Evolutionary conservation across 2,888 invertebrate species (phyloP), one percentile per base, ranked within the genome.

Genomic region (Hirudinaria manillensis): DNA sequence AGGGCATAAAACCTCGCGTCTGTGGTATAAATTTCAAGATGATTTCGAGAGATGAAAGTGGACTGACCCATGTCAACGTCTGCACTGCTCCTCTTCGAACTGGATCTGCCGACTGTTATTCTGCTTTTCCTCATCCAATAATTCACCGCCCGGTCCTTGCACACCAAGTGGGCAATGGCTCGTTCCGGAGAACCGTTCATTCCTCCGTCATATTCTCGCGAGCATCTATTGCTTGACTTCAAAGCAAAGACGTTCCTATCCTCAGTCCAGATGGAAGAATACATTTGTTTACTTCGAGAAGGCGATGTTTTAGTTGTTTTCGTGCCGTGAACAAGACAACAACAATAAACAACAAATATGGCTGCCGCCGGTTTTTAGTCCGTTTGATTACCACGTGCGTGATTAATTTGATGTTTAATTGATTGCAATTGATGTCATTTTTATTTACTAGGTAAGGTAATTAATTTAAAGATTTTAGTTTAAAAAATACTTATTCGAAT

Each of bases 11-110:
- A 97, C 87, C 92, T 91, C 27, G 83, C 82, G 77, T 78, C 82
- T 38, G 75, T 74, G 53, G 65, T 92, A 86, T 90, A 90, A 82
- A 94, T 90, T 87, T 94, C 94, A 82, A 94, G 89, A 87, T 98
- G 97, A 86, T 91, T 91, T 80, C 97, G 90, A 79, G 96, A 96
- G 83, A 98, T 95, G 87, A 97, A 94, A 87, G 93, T 94, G 79
- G 95, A 95, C 87, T 94, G 94, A 85, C 96, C 96, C 91, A 97
- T 96, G 89, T 96, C 94, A 84, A 97, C 94, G 88, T 97, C 96
- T 82, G 97, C 96, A 87, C 93, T 92, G 82, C 94, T 94, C 82
- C 96, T 95, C 85, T 93, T 92, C 86, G 93, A 93, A 85, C 94
- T 94, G 88, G 96, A 97, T 81, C 97, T 90, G 78, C 97, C 97